A percentile compares a stretch with the other conserved stretches of the same genome.
Evolutionary conservation across 2,113 vertebrate genomes (phyloP).

Genomic region (Ia io): DNA sequence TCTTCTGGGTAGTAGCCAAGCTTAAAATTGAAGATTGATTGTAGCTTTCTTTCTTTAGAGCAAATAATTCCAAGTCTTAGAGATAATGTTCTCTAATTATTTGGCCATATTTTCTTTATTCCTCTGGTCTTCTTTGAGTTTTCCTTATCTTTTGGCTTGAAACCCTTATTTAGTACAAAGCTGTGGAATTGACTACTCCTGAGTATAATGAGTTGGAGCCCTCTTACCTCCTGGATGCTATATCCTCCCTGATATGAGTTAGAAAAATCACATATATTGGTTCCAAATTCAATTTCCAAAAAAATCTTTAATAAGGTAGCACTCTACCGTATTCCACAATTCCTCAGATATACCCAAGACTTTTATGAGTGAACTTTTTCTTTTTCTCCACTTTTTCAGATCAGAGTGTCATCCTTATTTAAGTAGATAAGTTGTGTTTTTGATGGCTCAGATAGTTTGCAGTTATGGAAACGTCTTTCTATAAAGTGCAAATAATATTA

Average conservation of each 20-base stretch:
- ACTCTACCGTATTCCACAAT: background rate
- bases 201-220: background rate
- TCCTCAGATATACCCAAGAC: background rate
- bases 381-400: background rate
- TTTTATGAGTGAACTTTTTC: background rate
- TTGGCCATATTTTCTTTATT: background rate
- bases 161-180: background rate
- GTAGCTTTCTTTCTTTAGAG: background rate
- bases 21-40: conserved; percentile 9
- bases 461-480: background rate
- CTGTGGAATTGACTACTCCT: background rate
- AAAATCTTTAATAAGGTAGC: background rate
- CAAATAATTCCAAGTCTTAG: conserved; percentile 31
- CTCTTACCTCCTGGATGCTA: background rate
- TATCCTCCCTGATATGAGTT: background rate
- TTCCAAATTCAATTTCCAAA: background rate
- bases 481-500: background rate
- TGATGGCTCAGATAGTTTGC: background rate
- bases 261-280: background rate
- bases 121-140: background rate
- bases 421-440: background rate
- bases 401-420: background rate
- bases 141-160: background rate
- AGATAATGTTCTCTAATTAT: background rate
- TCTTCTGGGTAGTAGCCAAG: conserved; percentile 11